A percentile compares a stretch with the other conserved stretches of the same genome.
These are phyloP conservation scores for Heterotilapia buettikoferi DNA, from an alignment of 2,113 vertebrate genomes.

Conservation along the genomic window DNA sequence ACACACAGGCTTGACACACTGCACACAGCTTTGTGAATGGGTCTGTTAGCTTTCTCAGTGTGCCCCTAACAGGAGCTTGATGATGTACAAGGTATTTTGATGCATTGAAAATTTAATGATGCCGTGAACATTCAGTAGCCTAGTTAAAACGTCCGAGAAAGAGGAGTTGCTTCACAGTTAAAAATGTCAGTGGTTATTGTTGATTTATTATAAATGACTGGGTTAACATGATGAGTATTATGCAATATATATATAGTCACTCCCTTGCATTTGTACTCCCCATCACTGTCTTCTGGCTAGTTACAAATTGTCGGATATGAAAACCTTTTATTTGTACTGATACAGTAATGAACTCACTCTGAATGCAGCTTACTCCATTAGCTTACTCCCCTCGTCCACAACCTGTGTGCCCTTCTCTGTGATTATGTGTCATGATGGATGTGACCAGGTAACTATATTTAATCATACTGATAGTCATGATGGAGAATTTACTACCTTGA, in stretches of 20 bases:
- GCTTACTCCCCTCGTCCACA: conserved; percentile 19
- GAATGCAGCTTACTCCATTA: conserved; percentile 33
- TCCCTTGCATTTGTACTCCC: neutral
- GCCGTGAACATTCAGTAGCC: neutral
- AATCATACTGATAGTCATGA: conserved; percentile 64
- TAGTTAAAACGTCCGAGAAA: neutral
- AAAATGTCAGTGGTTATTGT: neutral
- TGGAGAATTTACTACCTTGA: conserved; percentile 58
- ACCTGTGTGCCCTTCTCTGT: conserved; percentile 48
- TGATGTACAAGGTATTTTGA: neutral
- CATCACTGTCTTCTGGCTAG: neutral
- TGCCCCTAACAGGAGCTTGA: neutral
- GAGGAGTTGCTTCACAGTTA: neutral
- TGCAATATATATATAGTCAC: neutral
- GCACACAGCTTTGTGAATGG: neutral
- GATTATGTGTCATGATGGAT: conserved; percentile 66
- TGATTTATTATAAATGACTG: neutral
- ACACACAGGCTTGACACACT: neutral
- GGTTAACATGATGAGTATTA: neutral
- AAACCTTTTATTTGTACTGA: neutral
- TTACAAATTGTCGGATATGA: neutral
- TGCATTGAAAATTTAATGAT: neutral
- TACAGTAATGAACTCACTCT: neutral
- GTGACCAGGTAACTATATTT: conserved; percentile 53
- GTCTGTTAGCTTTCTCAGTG: neutral